Evolutionary conservation across 2,888 invertebrate species (phyloP).

Genomic region (Parthenolecanium corni): DNA sequence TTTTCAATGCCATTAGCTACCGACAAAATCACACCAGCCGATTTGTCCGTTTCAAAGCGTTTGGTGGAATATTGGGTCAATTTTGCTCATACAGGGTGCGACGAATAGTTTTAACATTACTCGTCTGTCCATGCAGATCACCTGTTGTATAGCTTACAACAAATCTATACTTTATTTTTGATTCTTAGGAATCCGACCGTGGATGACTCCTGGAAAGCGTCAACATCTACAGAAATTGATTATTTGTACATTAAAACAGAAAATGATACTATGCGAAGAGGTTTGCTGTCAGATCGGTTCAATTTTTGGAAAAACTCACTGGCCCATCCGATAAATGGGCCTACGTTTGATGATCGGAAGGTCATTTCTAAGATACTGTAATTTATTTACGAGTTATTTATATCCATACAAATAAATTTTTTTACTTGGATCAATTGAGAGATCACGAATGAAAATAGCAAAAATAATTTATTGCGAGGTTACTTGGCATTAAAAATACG

Average conservation of each 20-base stretch:
- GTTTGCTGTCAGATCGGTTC: background rate
- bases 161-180: background rate
- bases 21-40: too few relatives aligned
- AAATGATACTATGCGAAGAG: background rate
- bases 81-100: constrained; percentile 14
- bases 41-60: constrained; percentile 11
- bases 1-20: constrained; percentile 8
- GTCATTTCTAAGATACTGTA: too few relatives aligned
- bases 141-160: too few relatives aligned
- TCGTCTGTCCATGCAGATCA: background rate
- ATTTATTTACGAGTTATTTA: too few relatives aligned
- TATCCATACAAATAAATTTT: too few relatives aligned
- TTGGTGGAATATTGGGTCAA: constrained; percentile 22
- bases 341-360: too few relatives aligned
- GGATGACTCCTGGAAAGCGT: background rate
- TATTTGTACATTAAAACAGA: background rate
- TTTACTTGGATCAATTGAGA: too few relatives aligned
- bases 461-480: too few relatives aligned
- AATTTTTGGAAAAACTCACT: constrained; percentile 1
- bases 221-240: background rate
- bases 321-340: background rate
- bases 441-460: too few relatives aligned
- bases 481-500: too few relatives aligned
- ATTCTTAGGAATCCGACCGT: background rate
- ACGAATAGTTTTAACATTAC: background rate